Evolutionary conservation across 1,140 invertebrate genomes (phyloP), one percentile per base, ranked within the genome.

Genomic region (Vollenhovia emeryi): DNA sequence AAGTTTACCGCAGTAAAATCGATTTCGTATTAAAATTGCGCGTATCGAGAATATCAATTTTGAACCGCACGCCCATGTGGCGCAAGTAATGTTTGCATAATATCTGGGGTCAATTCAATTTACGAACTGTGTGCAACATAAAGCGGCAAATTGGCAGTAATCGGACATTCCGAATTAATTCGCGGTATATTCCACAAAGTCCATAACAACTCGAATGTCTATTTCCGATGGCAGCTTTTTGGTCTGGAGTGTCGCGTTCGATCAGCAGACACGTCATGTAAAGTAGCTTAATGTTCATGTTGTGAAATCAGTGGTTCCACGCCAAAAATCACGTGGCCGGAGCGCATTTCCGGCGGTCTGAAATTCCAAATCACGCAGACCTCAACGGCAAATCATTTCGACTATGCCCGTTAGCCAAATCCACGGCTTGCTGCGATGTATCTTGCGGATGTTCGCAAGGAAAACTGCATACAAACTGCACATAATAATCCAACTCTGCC

Each of bases 261-360:
- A 82, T 82, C 78, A 57, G 18, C 3, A 3, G 13, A 27, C 18
- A 55, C 50, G 78, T 73, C 66, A 59, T 27, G 52, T 59, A 82
- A 82, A 82, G 48, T 73, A 73, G 66, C 48, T 80, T 71, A 80
- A 80, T 57, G 50, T 71, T 57, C 78, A n/a, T 57, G 50, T 71
- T 80, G 64, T 55, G 21, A 69, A 69, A 80, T 52, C 78, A 7
- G 24, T 24, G 66, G 50, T 82, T 33, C 27, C n/a, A 33, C 64
- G 27, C 50, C 52, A 82, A 73, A 82, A 82, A 82, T 82, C n/a
- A 82, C n/a, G 36, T 24, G n/a, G 27, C 50, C 11, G 24, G 8
- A 57, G 9, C 21, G 24, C 24, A 48, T 80, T 52, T 45, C 36
- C 11, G 2, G 18, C 7, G 33, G 18, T 57, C 13, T 2, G 18